Evolutionary conservation across 2,113 vertebrate species (phyloP).

Genomic region (Dascyllus trimaculatus): DNA sequence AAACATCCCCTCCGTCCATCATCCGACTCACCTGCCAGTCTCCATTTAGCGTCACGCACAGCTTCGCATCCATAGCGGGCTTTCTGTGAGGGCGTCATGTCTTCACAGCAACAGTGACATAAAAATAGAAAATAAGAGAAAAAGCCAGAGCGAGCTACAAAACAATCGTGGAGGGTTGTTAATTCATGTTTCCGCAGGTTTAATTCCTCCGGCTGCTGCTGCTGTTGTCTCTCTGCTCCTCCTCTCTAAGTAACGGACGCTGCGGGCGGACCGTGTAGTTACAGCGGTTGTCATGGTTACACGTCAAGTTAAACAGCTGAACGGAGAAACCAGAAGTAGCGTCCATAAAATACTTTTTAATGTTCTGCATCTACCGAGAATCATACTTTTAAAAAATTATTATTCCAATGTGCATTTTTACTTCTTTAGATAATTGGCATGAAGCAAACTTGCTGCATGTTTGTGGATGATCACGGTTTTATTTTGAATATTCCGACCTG

Average conservation of each 20-base stretch:
- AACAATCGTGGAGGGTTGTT: background rate
- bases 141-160: background rate
- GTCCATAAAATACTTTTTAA: constrained; percentile 29
- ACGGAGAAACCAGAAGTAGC: constrained; percentile 12
- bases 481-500: background rate
- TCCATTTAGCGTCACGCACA: constrained; percentile 62
- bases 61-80: constrained; percentile 56
- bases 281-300: constrained; percentile 66
- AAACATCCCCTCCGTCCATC: background rate
- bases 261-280: constrained; percentile 20
- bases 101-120: background rate
- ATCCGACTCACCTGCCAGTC: constrained; percentile 65
- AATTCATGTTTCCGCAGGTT: background rate
- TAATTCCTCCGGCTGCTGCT: background rate
- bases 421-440: too few species aligned
- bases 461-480: background rate
- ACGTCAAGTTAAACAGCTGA: background rate
- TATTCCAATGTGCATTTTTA: too few species aligned
- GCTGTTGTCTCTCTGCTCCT: background rate
- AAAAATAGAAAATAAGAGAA: background rate
- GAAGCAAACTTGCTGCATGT: too few species aligned
- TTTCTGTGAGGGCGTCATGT: constrained; percentile 73
- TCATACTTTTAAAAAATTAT: too few species aligned
- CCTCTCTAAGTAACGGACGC: constrained; percentile 50
- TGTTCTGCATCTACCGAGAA: too few species aligned